Evolutionary conservation across 2,113 vertebrate genomes (phyloP).

Genomic region (Argyrosomus japonicus): DNA sequence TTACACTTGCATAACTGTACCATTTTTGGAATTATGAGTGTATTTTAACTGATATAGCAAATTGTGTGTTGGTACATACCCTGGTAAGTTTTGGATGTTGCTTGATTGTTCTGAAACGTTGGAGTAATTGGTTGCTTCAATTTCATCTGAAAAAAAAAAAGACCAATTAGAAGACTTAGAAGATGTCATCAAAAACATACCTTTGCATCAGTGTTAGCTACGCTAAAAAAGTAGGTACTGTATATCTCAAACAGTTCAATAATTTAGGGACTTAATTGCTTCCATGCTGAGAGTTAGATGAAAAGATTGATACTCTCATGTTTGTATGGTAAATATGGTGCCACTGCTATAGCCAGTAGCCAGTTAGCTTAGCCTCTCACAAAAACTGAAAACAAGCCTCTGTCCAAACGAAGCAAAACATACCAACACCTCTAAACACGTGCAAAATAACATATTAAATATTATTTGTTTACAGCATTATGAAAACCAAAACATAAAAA

Average conservation of each 20-base stretch:
- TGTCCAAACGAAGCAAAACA: neutral
- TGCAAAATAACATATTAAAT: neutral
- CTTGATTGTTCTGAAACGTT: constrained; percentile 57
- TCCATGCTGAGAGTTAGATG: neutral
- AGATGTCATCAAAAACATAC: neutral
- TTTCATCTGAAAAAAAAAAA: constrained; percentile 73
- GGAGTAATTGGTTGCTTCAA: constrained; percentile 81
- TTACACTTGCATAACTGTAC: neutral
- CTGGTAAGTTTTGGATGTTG: constrained; percentile 19
- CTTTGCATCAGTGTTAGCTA: neutral
- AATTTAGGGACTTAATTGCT: no score
- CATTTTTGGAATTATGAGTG: neutral
- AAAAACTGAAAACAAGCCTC: neutral
- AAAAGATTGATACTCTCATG: neutral
- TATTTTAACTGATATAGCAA: neutral
- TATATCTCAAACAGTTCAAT: no score
- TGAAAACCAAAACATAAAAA: neutral
- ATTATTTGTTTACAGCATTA: neutral
- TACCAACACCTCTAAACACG: neutral
- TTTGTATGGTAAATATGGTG: neutral
- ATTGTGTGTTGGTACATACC: constrained; percentile 61
- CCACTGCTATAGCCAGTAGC: neutral
- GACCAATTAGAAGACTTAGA: neutral
- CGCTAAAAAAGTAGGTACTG: neutral
- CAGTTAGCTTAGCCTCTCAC: neutral